Base-by-base conservation (phyloP, 2,888 invertebrate genomes). In the Xylocampa areola region DNA sequence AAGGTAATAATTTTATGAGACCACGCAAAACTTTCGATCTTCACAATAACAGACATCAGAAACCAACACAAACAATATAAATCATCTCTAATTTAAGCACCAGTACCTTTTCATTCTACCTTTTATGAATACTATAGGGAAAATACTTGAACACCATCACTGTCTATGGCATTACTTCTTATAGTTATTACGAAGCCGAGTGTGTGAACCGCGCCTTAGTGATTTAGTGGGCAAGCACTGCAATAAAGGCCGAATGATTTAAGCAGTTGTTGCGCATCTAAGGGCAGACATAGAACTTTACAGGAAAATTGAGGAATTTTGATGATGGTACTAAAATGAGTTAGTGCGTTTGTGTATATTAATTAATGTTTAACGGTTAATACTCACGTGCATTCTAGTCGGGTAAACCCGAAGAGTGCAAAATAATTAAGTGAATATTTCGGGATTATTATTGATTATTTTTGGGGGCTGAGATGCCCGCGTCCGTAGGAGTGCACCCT, bases 221-320 rank as follows among this genome's bases (percentile, higher is more conserved):
- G 73, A 73, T 73, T 65, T 74, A 73, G 59, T 50, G 41, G 43
- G 58, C 68, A 70, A 37, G 50, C 8, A 2, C 16, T 17, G 58
- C 55, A 61, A 66, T 71, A 68, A 70, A 67, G 45, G 17, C 32
- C 16, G 10, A 25, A 5, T 60, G 60, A 59, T 54, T 54, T 65
- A 53, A 54, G 49, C 17, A 35, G 36, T 54, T 40, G 36, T 32
- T 27, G 8, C 14, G 13, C 14, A 5, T 25, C 13, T 32, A 13
- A 14, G 29, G 14, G 10, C 17, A 25, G 19, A 14, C n/a, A 37
- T n/a, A 14, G 2, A 25, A n/a, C 7, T 35, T 13, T 6, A 43
- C n/a, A 14, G 3, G 11, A 19, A 21, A 8, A 25, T 14, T 27
- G 0, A 35, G 17, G 13, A 32, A 33, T 39, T 37, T 53, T 30